Conservation (phyloP, 1,140 invertebrate species). For the Lordiphosa mommai region DNA sequence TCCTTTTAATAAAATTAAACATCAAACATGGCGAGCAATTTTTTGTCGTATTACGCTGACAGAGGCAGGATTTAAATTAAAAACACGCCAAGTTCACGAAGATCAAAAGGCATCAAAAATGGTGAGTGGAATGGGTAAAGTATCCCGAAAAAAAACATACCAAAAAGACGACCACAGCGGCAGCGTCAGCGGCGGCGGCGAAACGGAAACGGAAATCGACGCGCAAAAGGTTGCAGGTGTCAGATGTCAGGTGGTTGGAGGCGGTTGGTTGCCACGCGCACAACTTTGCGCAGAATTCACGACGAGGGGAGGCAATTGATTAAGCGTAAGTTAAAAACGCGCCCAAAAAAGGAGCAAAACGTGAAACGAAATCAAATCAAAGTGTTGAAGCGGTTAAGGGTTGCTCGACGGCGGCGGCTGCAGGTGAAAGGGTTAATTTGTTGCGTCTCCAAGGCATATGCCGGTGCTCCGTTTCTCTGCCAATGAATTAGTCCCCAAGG, state of each 20-base stretch:
- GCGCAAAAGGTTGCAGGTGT: constrained; percentile 75
- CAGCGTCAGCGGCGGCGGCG: constrained; percentile 43
- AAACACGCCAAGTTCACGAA: constrained; percentile 74
- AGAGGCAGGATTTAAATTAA: constrained; percentile 73
- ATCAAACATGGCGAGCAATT: constrained; percentile 72
- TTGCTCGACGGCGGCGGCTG: constrained; percentile 33
- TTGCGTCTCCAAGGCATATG: constrained; percentile 66
- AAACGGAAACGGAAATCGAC: constrained; percentile 74
- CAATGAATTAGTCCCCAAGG: constrained; percentile 71
- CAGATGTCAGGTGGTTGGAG: constrained; percentile 48
- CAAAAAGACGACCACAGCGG: constrained; percentile 36
- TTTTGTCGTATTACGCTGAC: constrained; percentile 76
- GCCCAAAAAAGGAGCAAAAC: constrained; percentile 7
- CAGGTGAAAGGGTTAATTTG: constrained; percentile 73
- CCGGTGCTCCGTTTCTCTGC: constrained; percentile 15
- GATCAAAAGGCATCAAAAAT: constrained; percentile 77
- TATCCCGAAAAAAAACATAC: constrained; percentile 8
- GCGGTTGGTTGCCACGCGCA: constrained; percentile 16
- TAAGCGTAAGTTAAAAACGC: constrained; percentile 48
- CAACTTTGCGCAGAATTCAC: constrained; percentile 36
- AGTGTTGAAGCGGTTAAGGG: constrained; percentile 74
- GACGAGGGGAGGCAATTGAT: constrained; percentile 42
- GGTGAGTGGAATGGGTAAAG: constrained; percentile 10
- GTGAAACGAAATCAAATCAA: constrained; percentile 63
- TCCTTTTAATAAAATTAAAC: constrained; percentile 78